These are phyloP conservation scores for Capromys pilorides DNA, from an alignment of 2,797 vertebrate species.

Conservation along the genomic window DNA sequence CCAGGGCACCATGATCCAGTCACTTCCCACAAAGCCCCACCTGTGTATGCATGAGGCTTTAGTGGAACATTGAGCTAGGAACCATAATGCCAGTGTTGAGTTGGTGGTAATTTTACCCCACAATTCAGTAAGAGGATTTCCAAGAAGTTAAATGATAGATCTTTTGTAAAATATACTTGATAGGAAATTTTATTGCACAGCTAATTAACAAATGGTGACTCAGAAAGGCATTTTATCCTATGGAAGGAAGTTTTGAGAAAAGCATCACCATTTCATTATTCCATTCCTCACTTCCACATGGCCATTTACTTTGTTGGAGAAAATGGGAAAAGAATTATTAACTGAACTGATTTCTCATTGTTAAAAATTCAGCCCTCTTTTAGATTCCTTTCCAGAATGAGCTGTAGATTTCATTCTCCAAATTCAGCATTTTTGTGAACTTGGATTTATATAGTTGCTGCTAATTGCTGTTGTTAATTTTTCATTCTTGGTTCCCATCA, in stretches of 20 bases:
- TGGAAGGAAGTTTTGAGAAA: conserved; percentile 63
- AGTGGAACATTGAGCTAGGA: neutral
- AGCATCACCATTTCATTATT: conserved; percentile 53
- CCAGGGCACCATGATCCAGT: neutral
- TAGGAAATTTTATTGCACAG: conserved; percentile 46
- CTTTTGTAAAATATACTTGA: conserved; percentile 64
- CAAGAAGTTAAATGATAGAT: conserved; percentile 61
- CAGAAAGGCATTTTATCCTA: conserved; percentile 58
- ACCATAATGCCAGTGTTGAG: neutral
- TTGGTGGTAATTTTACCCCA: conserved; percentile 43
- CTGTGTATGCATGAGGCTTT: neutral
- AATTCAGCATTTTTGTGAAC: conserved; percentile 58
- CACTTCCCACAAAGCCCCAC: neutral
- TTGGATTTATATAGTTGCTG: neutral
- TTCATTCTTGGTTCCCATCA: neutral
- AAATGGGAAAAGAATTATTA: conserved; percentile 71
- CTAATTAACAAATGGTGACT: conserved; percentile 72
- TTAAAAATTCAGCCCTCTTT: conserved; percentile 70
- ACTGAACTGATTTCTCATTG: conserved; percentile 67
- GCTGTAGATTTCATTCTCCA: conserved; percentile 43
- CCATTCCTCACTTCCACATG: conserved; percentile 46
- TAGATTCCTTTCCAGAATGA: conserved; percentile 49
- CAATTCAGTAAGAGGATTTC: conserved; percentile 65
- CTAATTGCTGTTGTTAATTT: conserved; percentile 43
- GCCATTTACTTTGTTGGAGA: conserved; percentile 70